Conservation (phyloP, 1,140 invertebrate species). For the Macrostomum lignano region DNA sequence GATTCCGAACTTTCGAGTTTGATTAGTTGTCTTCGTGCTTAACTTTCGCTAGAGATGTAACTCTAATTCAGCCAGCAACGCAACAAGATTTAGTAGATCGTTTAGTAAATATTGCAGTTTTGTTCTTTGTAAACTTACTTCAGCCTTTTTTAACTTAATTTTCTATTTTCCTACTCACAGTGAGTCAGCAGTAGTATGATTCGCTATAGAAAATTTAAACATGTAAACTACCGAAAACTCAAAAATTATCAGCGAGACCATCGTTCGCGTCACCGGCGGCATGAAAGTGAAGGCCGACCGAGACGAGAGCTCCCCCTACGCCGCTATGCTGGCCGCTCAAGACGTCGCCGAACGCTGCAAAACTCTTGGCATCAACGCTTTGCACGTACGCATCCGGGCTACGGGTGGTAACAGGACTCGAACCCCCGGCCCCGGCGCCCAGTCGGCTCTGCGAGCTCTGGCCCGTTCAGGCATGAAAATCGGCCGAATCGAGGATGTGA, state of each 20-base stretch:
- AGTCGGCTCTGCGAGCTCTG: constrained; percentile 77
- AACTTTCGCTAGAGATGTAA: too few relatives aligned
- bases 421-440: constrained; percentile 62
- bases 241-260: constrained; percentile 77
- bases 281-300: constrained; percentile 99
- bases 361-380: constrained; percentile 66
- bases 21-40: too few relatives aligned
- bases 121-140: too few relatives aligned
- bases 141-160: too few relatives aligned
- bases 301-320: constrained; percentile 96
- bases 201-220: too few relatives aligned
- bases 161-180: too few relatives aligned
- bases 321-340: constrained; percentile 99
- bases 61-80: too few relatives aligned
- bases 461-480: constrained; percentile 97
- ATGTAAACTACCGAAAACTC: too few relatives aligned
- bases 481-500: constrained; percentile 87
- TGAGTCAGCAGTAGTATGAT: too few relatives aligned
- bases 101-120: too few relatives aligned
- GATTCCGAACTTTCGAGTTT: too few relatives aligned
- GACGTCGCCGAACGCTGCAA: constrained; percentile 98
- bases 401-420: constrained; percentile 65
- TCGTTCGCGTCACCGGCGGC: constrained; percentile 84
- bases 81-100: too few relatives aligned
- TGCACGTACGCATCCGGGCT: constrained; percentile 87